Conservation (phyloP, 2,797 vertebrate species). For the Cichlasoma orientale region DNA sequence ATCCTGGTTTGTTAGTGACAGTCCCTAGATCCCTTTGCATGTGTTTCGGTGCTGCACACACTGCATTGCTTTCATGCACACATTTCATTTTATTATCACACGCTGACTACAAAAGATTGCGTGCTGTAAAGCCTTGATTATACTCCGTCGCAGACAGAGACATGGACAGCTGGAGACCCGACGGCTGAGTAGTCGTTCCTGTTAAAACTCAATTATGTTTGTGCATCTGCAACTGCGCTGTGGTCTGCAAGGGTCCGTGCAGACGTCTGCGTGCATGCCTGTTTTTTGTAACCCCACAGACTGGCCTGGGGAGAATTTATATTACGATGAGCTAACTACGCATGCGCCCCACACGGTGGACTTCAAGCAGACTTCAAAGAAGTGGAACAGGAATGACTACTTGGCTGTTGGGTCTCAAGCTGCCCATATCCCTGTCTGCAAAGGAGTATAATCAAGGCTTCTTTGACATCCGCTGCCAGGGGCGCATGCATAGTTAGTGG, state of each 20-base stretch:
- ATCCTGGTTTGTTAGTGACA: constrained; percentile 72
- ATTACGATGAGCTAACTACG: background rate
- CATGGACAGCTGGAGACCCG: too few species aligned
- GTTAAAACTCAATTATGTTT: background rate
- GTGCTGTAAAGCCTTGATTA: background rate
- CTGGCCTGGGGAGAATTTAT: background rate
- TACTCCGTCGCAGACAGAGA: background rate
- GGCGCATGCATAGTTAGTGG: accelerated
- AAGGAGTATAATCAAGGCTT: background rate
- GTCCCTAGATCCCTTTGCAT: constrained; percentile 67
- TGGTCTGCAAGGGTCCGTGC: background rate
- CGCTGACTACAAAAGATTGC: constrained; percentile 29
- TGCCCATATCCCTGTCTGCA: background rate
- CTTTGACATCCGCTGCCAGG: background rate
- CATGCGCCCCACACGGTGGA: background rate
- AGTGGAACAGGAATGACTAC: background rate
- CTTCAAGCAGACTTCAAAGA: background rate
- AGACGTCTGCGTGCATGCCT: accelerated
- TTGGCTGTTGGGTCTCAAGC: background rate
- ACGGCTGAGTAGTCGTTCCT: background rate
- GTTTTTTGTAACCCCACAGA: background rate
- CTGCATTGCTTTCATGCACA: constrained; percentile 54
- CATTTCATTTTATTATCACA: constrained; percentile 58
- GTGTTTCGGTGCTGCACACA: constrained; percentile 62
- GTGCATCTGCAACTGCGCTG: background rate